phyloP scores from a whole-genome alignment of 2,113 vertebrate species.

The Chloropsis hardwickii region DNA sequence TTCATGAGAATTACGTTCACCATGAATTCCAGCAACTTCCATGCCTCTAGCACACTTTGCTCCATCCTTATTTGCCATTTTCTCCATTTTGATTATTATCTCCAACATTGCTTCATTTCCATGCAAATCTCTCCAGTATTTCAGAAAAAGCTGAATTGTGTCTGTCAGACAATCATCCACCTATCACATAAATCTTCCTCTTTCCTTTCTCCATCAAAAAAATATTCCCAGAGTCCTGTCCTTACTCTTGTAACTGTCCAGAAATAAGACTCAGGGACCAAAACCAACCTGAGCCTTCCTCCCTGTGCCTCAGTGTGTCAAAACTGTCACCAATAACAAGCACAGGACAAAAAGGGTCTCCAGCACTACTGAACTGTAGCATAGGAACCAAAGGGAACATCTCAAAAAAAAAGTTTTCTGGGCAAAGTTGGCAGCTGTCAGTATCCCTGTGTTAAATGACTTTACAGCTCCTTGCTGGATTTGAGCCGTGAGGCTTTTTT shows the following conservation, averaged over 20 bases:
- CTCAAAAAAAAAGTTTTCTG: neutral
- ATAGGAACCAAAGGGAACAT: slow-evolving; percentile 1
- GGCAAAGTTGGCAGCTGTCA: slow-evolving; percentile 50
- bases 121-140: neutral
- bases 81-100: neutral
- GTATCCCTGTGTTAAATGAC: neutral
- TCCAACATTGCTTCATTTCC: neutral
- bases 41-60: neutral
- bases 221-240: neutral
- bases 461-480: neutral
- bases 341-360: neutral
- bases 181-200: neutral
- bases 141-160: neutral
- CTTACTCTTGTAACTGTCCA: neutral
- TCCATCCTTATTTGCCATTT: neutral
- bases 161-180: neutral
- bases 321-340: slow-evolving; percentile 49
- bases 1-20: neutral
- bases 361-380: neutral
- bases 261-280: slow-evolving; percentile 3
- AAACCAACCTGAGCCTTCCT: slow-evolving; percentile 29
- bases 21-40: neutral
- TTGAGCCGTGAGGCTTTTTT: neutral
- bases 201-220: slow-evolving; percentile 12
- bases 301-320: neutral